A percentile compares a stretch with the other conserved stretches of the same genome.
Evolutionary conservation across 2,797 vertebrate genomes (phyloP).

Genomic region (Loriculus beryllinus): DNA sequence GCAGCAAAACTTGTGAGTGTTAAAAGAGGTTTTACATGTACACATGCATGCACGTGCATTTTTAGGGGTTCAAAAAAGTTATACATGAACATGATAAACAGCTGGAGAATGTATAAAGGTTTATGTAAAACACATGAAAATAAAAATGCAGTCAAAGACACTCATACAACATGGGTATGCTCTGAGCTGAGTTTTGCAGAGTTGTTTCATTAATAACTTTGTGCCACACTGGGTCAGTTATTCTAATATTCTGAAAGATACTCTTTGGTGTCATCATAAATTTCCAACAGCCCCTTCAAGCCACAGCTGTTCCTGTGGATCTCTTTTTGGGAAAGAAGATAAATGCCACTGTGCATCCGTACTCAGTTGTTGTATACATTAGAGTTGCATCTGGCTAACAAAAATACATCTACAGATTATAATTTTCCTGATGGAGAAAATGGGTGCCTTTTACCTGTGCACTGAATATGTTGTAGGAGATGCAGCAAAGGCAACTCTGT

Average conservation of each 20-base stretch:
- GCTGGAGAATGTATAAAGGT: not conserved
- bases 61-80: not conserved
- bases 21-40: not conserved
- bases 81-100: not conserved
- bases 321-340: not conserved
- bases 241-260: not conserved
- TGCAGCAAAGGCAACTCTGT: not conserved
- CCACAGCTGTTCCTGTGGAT: not conserved
- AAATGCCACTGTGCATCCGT: not conserved
- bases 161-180: accelerated
- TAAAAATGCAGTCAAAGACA: not conserved
- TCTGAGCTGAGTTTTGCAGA: not conserved
- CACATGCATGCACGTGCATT: not conserved
- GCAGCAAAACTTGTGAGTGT: not conserved
- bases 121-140: not conserved
- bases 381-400: not conserved
- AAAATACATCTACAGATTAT: not conserved
- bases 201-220: not conserved
- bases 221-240: not conserved
- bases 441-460: not conserved
- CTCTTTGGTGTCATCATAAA: not conserved
- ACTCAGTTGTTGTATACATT: not conserved
- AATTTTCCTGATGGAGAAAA: not conserved
- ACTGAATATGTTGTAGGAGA: not conserved
- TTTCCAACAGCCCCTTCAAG: not conserved